A percentile compares a stretch with the other conserved stretches of the same genome.
Conservation (phyloP, 2,113 vertebrate genomes). For the Phyllostomus hastatus region DNA sequence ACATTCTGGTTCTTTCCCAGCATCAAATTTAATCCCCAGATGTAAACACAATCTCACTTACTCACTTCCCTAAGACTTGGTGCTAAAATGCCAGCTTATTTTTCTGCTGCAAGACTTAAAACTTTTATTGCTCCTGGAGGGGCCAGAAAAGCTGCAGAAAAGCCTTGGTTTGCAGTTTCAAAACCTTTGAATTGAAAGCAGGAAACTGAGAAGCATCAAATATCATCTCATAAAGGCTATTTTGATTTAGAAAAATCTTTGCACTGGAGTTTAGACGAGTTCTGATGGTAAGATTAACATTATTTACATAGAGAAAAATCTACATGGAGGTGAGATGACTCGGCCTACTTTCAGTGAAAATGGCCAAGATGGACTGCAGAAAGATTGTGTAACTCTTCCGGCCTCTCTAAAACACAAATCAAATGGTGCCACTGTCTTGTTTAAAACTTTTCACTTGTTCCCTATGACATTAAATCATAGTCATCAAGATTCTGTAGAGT, state of each 20-base stretch:
- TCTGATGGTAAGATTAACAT: not conserved
- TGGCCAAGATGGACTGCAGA: too few relatives aligned
- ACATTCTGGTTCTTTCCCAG: not conserved
- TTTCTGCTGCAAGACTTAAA: conserved; percentile 45
- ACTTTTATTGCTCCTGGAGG: not conserved
- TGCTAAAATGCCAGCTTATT: not conserved
- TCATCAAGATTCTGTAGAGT: not conserved
- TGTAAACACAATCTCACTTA: not conserved
- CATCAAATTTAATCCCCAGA: not conserved
- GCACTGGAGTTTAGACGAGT: not conserved
- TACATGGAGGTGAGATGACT: not conserved
- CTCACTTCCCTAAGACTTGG: not conserved
- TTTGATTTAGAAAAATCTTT: not conserved
- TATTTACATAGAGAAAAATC: not conserved
- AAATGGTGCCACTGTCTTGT: not conserved
- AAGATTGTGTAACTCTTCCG: fast-evolving
- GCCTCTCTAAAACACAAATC: not conserved
- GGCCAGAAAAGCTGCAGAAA: not conserved
- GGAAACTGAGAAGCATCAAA: not conserved
- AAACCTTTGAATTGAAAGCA: not conserved
- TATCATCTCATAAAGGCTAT: not conserved
- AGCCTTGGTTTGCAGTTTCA: not conserved
- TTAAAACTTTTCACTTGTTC: not conserved
- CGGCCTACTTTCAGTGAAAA: not conserved
- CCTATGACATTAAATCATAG: not conserved